A percentile compares a stretch with the other conserved stretches of the same genome.
Evolutionary conservation across 2,797 vertebrate genomes (phyloP).

Genomic region (Aphelocoma californica): DNA sequence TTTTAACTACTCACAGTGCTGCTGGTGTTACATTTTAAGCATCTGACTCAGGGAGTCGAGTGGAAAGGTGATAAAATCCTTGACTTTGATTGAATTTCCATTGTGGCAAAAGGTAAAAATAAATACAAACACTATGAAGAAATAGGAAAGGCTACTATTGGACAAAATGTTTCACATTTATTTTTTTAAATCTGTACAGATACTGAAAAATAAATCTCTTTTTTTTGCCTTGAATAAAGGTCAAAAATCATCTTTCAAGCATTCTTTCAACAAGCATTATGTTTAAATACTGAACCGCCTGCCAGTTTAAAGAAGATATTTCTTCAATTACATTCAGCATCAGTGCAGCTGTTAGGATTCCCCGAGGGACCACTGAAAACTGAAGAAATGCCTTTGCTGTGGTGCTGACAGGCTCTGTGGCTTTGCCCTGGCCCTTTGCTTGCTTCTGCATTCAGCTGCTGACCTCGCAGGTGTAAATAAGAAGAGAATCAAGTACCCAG

Average conservation of each 20-base stretch:
- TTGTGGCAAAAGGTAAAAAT: background rate
- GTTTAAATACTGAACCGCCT: background rate
- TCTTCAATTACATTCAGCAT: background rate
- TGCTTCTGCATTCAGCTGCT: background rate
- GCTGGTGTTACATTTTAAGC: constrained; percentile 2
- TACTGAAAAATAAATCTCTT: background rate
- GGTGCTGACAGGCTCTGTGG: background rate
- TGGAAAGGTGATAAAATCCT: constrained; percentile 10
- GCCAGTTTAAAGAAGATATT: background rate
- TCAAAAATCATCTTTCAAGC: background rate
- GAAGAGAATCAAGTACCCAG: background rate
- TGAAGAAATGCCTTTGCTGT: background rate
- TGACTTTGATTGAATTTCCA: constrained; percentile 27
- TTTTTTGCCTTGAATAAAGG: background rate
- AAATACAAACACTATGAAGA: constrained; percentile 2
- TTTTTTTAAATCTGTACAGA: background rate
- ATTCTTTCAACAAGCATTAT: background rate
- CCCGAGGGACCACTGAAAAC: background rate
- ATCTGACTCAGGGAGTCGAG: background rate
- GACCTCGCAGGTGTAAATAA: background rate
- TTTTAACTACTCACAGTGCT: background rate
- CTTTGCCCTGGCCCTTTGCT: background rate
- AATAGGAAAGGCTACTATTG: background rate
- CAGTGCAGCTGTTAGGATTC: background rate
- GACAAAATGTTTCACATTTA: background rate